phyloP scores from a whole-genome alignment of 2,113 vertebrate genomes.

The Mustelus asterias region DNA sequence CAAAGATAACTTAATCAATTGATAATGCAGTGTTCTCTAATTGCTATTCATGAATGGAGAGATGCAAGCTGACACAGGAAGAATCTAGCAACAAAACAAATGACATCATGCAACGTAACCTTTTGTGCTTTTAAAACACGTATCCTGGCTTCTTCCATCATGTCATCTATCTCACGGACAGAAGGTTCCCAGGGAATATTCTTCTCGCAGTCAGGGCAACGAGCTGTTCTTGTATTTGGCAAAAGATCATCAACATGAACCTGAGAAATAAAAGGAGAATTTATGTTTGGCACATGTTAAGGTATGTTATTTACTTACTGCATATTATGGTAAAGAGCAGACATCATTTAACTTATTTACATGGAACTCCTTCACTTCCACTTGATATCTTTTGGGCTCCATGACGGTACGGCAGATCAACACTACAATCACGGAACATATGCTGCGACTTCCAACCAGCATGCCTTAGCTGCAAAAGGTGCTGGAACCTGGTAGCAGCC shows the following conservation, averaged over 20 bases:
- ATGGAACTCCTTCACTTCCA: neutral
- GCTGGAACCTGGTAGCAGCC: too few species aligned
- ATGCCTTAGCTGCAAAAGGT: too few species aligned
- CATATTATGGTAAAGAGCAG: neutral
- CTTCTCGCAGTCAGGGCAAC: slow-evolving; percentile 43
- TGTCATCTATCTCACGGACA: slow-evolving; percentile 43
- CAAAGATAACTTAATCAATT: neutral
- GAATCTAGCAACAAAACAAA: neutral
- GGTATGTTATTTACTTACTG: neutral
- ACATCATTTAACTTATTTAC: neutral
- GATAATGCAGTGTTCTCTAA: neutral
- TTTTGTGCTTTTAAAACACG: slow-evolving; percentile 46
- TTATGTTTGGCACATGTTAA: neutral
- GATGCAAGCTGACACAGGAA: neutral
- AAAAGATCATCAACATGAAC: slow-evolving; percentile 41
- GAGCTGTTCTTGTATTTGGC: slow-evolving; percentile 35
- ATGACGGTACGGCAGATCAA: too few species aligned
- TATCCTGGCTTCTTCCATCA: slow-evolving; percentile 47
- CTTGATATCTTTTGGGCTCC: too few species aligned
- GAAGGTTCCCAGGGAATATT: slow-evolving; percentile 40
- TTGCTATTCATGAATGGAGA: neutral
- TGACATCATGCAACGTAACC: slow-evolving; percentile 29
- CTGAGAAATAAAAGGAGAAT: slow-evolving; percentile 26
- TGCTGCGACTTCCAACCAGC: too few species aligned
- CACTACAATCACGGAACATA: too few species aligned